These are phyloP conservation scores for Hucho hucho DNA, from an alignment of 2,113 vertebrate genomes.

Conservation along the genomic window DNA sequence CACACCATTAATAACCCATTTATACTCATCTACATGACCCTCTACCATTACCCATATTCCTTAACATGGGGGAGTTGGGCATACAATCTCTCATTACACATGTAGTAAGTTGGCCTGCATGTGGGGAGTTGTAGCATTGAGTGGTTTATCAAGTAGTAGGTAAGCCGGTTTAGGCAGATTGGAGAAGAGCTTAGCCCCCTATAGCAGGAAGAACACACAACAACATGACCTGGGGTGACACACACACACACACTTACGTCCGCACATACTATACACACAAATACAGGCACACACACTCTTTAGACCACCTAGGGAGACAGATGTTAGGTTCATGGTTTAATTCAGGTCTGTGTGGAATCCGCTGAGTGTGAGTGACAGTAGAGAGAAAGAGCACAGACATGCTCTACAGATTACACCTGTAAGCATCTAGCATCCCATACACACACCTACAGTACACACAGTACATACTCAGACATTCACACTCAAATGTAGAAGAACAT, in stretches of 20 bases:
- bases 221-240: neutral
- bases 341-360: neutral
- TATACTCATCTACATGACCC: too few relatives aligned
- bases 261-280: too few relatives aligned
- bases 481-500: too few relatives aligned
- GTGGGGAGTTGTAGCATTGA: neutral
- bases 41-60: too few relatives aligned
- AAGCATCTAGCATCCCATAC: neutral
- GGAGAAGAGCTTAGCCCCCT: neutral
- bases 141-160: neutral
- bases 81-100: neutral
- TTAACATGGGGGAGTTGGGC: neutral
- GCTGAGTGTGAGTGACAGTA: neutral
- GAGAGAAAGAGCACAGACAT: neutral
- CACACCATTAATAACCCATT: too few relatives aligned
- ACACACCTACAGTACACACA: too few relatives aligned
- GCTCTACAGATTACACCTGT: neutral
- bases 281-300: too few relatives aligned
- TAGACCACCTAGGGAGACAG: too few relatives aligned
- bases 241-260: too few relatives aligned
- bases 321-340: too few relatives aligned
- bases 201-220: neutral
- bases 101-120: neutral
- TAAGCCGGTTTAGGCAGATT: neutral
- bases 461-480: too few relatives aligned